Base-by-base conservation (phyloP, 1,140 invertebrate species). In the Brachionus calyciflorus region DNA sequence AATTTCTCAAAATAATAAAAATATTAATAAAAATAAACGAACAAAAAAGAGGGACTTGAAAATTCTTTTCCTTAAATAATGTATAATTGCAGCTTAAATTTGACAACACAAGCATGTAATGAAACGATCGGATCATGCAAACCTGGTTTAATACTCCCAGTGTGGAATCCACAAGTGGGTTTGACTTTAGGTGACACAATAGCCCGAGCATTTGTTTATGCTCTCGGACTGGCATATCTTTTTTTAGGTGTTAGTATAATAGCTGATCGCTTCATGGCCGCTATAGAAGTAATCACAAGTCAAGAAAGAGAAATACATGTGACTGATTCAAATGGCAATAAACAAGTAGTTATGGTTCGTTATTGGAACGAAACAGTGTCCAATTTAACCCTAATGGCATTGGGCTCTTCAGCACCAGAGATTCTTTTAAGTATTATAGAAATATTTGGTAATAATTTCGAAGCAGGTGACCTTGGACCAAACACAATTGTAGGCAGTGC, bases 201-300 rank as follows among this genome's bases (percentile, higher is more conserved):
- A 14, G 87, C 89, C 1, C 89, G 96, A 6, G 96, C 96, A n/a
- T 79, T 91, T 40, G 90, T 96, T 24, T 99, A 99, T 84, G 95
- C 98, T 83, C 79, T 93, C 3, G 85, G 89, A 17, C 89, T 99
- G 83, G 84, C 93, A 41, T 99, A 97, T 83, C 88, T 98, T 79
- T 99, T 99, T 86, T 92, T 99, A 81, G 96, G 96, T 37, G 95
- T 99, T 3, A 98, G 95, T 77, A 98, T 99, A 82, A 91, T 98
- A 41, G 96, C 96, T 30, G 96, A 99, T 84, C 89, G 94, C 10
- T 99, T 99, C 85, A 98, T 99, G 96, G 93, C 93, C 1, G 91
- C 95, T 78, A 99, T 99, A 82, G 96, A 99, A 88, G 95, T 98
- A 76, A 99, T 99, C 81, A 99, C 96, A 4, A 96, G 94, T 0